Conservation (phyloP, 2,888 invertebrate genomes). For the Ormyrus pomaceus region DNA sequence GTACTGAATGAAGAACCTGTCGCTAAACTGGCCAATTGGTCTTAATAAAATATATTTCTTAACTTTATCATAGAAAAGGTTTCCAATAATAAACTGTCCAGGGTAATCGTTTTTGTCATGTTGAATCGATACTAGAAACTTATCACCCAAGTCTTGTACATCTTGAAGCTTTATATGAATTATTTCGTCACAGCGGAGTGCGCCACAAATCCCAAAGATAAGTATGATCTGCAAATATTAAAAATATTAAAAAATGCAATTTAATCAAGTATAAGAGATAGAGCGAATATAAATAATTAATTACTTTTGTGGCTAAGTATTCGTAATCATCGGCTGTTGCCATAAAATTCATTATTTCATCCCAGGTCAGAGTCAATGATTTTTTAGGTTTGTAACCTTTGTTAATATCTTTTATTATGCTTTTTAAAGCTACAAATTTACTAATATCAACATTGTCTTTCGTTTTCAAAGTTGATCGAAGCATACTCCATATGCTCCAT, state of each 20-base stretch:
- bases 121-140: constrained; percentile 22
- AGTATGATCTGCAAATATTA: too few species aligned
- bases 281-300: constrained; percentile 28
- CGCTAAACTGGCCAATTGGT: constrained; percentile 17
- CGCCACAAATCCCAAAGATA: too few species aligned
- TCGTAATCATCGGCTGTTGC: too few species aligned
- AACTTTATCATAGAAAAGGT: constrained; percentile 12
- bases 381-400: constrained; percentile 58
- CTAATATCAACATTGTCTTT: constrained; percentile 20
- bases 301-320: not conserved
- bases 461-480: constrained; percentile 11
- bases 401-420: constrained; percentile 28
- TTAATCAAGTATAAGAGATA: not conserved
- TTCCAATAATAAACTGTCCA: constrained; percentile 45
- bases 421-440: constrained; percentile 21
- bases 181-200: too few species aligned
- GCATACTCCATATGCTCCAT: constrained; percentile 32
- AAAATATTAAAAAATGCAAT: not conserved
- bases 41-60: not conserved
- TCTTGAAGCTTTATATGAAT: too few species aligned
- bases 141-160: constrained; percentile 20
- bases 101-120: constrained; percentile 40
- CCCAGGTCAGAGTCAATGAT: constrained; percentile 55
- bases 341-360: constrained; percentile 42
- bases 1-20: constrained; percentile 34